A percentile compares a stretch with the other conserved stretches of the same genome.
Conservation (phyloP, 2,797 vertebrate species). For the Hylomyscus alleni region DNA sequence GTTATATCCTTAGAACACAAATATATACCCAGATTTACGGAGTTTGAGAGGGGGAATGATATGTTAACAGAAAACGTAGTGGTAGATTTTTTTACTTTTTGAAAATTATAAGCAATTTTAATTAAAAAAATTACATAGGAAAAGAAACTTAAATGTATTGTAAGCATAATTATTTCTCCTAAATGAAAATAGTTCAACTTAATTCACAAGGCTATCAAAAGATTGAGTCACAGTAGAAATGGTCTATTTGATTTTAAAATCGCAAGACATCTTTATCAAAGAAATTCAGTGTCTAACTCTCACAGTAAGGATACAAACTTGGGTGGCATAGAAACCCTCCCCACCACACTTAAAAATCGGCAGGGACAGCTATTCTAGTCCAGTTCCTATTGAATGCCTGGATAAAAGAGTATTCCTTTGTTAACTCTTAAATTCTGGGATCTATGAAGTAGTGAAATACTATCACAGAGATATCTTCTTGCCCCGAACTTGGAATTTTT, state of each 20-base stretch:
- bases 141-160: neutral
- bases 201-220: neutral
- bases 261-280: conserved; percentile 3
- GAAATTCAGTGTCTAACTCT: neutral
- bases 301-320: neutral
- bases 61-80: neutral
- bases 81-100: neutral
- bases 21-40: neutral
- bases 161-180: neutral
- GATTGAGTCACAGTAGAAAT: neutral
- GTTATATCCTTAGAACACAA: neutral
- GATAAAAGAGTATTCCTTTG: neutral
- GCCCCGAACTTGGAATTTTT: neutral
- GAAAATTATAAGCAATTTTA: neutral
- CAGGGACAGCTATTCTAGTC: neutral
- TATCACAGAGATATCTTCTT: neutral
- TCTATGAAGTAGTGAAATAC: neutral
- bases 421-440: neutral
- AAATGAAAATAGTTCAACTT: conserved; percentile 6
- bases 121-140: neutral
- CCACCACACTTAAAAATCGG: neutral
- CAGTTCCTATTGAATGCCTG: neutral
- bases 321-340: neutral
- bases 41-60: neutral
- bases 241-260: conserved; percentile 42